phyloP scores from a whole-genome alignment of 2,888 invertebrate species.

The Agrotis segetum region DNA sequence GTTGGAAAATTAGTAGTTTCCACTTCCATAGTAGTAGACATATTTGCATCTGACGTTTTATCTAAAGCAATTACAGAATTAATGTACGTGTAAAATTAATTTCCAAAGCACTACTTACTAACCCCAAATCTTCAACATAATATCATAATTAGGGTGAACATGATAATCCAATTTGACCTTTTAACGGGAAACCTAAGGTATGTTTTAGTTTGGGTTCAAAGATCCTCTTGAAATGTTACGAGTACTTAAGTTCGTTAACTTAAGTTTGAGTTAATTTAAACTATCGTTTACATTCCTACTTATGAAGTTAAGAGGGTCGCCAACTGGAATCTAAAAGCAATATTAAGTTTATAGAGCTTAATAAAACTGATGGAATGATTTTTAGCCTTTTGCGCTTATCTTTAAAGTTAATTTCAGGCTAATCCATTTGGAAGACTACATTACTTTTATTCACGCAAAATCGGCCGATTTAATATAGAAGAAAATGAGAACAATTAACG shows the following conservation, averaged over 20 bases:
- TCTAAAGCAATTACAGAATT: background rate
- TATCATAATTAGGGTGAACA: conserved; percentile 24
- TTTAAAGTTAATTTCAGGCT: too few relatives aligned
- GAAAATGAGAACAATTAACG: too few relatives aligned
- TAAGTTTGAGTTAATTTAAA: conserved; percentile 34
- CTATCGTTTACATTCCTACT: conserved; percentile 29
- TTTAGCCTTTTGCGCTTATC: background rate
- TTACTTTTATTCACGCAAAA: too few relatives aligned
- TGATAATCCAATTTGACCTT: conserved; percentile 16
- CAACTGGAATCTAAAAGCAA: conserved; percentile 2
- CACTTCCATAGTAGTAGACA: too few relatives aligned
- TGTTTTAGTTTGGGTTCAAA: conserved; percentile 13
- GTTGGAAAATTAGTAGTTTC: too few relatives aligned
- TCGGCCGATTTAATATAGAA: too few relatives aligned
- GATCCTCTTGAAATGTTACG: conserved; percentile 8
- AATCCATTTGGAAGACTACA: too few relatives aligned
- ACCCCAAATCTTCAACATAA: conserved; percentile 17
- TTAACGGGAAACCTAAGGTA: background rate
- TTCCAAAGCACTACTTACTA: conserved; percentile 20
- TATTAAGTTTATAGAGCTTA: background rate
- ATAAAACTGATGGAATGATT: background rate
- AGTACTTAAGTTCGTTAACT: conserved; percentile 24
- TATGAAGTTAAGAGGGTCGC: conserved; percentile 27
- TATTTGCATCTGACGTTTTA: conserved; percentile 1
- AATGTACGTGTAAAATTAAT: conserved; percentile 12